Evolutionary conservation across 2,113 vertebrate species (phyloP), one percentile per base, ranked within the genome.

Genomic region (Mastomys coucha): DNA sequence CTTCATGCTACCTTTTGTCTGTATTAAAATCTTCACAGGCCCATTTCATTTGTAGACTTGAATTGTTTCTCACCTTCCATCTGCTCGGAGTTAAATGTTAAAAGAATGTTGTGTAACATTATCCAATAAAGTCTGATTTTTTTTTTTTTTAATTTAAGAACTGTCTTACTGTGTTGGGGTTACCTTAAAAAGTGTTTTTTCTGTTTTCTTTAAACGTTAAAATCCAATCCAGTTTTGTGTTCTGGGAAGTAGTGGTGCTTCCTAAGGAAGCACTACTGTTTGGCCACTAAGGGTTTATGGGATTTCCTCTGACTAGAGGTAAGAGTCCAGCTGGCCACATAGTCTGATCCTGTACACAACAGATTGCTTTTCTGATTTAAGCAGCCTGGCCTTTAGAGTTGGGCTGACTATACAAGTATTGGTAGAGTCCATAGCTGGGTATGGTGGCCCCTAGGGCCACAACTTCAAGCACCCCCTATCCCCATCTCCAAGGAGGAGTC

Each of bases 101-200:
- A 99, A 99, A 98, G 98, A 99, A 99, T 98, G 98, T 99, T 98
- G 98, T 99, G 98, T 98, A 98, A 98, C 97, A 98, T 98, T 99
- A 99, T 98, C 97, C 98, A 99, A 99, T 99, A 99, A 99, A 99
- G 97, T 98, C 98, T 98, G 98, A 98, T 98, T 98, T 98, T 98
- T 98, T 96, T 88, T 88, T 96, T 88, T 88, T 67, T 51, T 97
- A 85, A 92, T 95, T 98, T 98, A 97, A 98, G 97, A 97, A 96
- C 39, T 67, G 33, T 77, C 78, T 96, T 75, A 80, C 75, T 60
- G 93, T 92, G 78, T 93, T 69, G 69, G 42, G 28, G 17, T 89
- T 76, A 42, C 9, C 81, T 90, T 89, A 93, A 81, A 90, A 96
- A 70, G 12, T 16, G n/a, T 24, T 10, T 42, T 63, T 75, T 60